Evolutionary conservation across 2,888 invertebrate species (phyloP).

Genomic region (Diabrotica balteata): DNA sequence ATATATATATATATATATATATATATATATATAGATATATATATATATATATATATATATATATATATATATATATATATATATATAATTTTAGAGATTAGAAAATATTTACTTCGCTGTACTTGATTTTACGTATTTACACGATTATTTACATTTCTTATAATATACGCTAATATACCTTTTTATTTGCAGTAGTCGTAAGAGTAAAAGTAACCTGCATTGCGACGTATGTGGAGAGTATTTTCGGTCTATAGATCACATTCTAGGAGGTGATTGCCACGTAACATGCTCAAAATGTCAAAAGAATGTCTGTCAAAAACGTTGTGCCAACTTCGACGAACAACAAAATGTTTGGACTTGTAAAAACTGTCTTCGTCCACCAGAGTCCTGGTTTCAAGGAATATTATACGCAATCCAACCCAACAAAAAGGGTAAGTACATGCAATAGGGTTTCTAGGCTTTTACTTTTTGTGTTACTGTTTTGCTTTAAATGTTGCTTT

Average conservation of each 20-base stretch:
- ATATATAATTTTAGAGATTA: no score
- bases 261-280: constrained; percentile 50
- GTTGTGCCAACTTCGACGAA: constrained; percentile 49
- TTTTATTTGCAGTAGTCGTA: constrained; percentile 28
- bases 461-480: no score
- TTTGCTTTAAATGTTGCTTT: no score
- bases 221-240: constrained; percentile 55
- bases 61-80: no score
- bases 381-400: constrained; percentile 54
- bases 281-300: constrained; percentile 54
- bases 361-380: constrained; percentile 49
- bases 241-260: constrained; percentile 51
- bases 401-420: constrained; percentile 51
- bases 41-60: no score
- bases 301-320: constrained; percentile 51
- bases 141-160: background rate
- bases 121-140: background rate
- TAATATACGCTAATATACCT: background rate
- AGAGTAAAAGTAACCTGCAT: constrained; percentile 49
- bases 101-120: no score
- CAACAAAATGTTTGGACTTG: constrained; percentile 50
- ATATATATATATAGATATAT: no score
- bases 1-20: no score
- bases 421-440: background rate
- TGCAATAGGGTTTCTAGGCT: no score